Conservation (phyloP, 1,140 invertebrate species). For the Penaeus vannamei region DNA sequence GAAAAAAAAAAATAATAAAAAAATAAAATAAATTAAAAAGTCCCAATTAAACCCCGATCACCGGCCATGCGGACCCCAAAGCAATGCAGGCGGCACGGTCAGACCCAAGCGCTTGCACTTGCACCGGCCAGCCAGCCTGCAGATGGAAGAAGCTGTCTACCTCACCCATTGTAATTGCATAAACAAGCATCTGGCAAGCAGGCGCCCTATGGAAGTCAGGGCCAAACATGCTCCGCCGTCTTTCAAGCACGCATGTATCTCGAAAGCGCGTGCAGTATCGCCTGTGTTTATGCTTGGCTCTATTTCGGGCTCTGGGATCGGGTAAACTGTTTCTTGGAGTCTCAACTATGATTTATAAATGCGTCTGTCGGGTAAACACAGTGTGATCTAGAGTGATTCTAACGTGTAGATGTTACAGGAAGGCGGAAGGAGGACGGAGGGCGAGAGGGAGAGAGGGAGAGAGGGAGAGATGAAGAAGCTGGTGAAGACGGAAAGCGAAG, state of each 20-base stretch:
- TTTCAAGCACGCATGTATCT: slow-evolving; percentile 36
- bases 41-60: too few relatives aligned
- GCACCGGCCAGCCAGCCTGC: too few relatives aligned
- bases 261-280: slow-evolving; percentile 54
- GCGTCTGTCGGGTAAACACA: slow-evolving; percentile 46
- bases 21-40: too few relatives aligned
- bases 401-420: slow-evolving; percentile 53
- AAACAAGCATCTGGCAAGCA: slow-evolving; percentile 23
- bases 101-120: too few relatives aligned
- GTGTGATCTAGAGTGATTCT: slow-evolving; percentile 45
- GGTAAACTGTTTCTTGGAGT: slow-evolving; percentile 58
- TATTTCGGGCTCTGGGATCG: slow-evolving; percentile 37
- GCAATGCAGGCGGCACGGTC: too few relatives aligned
- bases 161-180: slow-evolving; percentile 38
- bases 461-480: not conserved
- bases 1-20: too few relatives aligned
- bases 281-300: slow-evolving; percentile 42
- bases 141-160: too few relatives aligned
- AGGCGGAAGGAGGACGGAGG: not conserved
- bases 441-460: not conserved
- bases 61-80: too few relatives aligned
- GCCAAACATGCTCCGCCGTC: not conserved
- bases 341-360: slow-evolving; percentile 60
- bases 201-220: not conserved
- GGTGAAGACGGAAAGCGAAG: not conserved